Conservation (phyloP, 2,888 invertebrate genomes). For the Euclidia mi region DNA sequence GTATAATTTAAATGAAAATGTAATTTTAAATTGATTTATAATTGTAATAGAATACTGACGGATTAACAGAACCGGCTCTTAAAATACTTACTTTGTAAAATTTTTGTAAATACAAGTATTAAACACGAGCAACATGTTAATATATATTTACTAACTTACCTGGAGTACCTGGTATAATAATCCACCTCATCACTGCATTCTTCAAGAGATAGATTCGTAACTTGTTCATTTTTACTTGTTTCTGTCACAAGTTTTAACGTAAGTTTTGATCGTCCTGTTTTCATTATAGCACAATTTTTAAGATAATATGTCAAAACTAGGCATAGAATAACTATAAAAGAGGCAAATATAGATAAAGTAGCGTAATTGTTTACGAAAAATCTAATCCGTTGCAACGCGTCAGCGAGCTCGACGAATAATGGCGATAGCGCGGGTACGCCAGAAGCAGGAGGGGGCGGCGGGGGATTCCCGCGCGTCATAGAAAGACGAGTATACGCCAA, state of each 20-base stretch:
- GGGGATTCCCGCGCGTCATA: slow-evolving; percentile 9
- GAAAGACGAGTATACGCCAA: slow-evolving; percentile 4
- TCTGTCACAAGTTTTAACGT: background rate
- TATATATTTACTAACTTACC: slow-evolving; percentile 13
- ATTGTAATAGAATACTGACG: background rate
- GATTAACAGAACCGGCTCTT: background rate
- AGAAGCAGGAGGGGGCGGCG: background rate
- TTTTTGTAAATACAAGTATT: background rate
- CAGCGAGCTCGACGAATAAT: background rate
- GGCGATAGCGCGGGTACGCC: background rate
- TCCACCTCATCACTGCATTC: slow-evolving; percentile 7
- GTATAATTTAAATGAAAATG: slow-evolving; percentile 1
- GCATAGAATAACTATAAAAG: background rate
- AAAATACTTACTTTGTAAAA: background rate
- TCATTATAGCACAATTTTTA: slow-evolving; percentile 1
- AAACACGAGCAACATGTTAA: background rate
- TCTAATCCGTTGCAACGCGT: background rate
- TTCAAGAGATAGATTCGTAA: slow-evolving; percentile 7
- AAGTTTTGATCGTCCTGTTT: slow-evolving; percentile 4
- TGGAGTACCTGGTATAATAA: slow-evolving; percentile 10
- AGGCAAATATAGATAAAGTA: background rate
- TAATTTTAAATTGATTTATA: background rate
- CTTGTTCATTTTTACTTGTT: background rate
- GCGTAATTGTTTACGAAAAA: slow-evolving; percentile 1
- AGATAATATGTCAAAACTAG: background rate